Base-by-base conservation (phyloP, 2,888 invertebrate species). In the Netelia inedita region DNA sequence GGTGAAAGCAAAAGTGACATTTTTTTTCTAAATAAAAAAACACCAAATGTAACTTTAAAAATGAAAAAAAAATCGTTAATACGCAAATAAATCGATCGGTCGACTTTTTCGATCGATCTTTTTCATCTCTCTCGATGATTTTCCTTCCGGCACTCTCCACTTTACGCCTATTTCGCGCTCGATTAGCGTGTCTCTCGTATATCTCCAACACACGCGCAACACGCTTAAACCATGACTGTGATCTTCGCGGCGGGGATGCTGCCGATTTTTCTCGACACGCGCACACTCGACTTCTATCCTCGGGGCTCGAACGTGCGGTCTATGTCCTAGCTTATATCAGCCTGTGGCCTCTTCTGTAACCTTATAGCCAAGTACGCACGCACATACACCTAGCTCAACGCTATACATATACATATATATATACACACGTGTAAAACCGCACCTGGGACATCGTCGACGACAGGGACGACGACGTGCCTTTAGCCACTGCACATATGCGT, bases 81-180 rank as follows among this genome's bases (percentile, higher is more conserved):
- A 1, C 23, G 23, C 2, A 28, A 28, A 28, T 5, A 28, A 28
- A 28, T 28, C 28, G 28, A 28, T 28, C 28, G 28, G 3, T 28
- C 28, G 28, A 28, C 5, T 28, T 28, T 28, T 28, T 28, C 28
- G 28, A 28, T 28, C 28, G 28, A 28, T 28, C 28, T 5, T 28
- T 28, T 28, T 5, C 5, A 5, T 55, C 10, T 55, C 2, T 35
- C 5, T 43, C 8, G 14, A 61, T 35, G 10, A 63, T 74, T 82
- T 74, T 28, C 73, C 68, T 73, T 69, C 11, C 78, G 65, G 76
- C 79, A 79, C 79, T 72, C 68, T 43, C 63, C 71, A 87, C 89
- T 90, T 89, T 88, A 89, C 89, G 87, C 88, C 88, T 86, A 88
- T 87, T 90, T 10, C 10, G 87, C 85, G 88, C 88, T 88, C 89